A percentile compares a stretch with the other conserved stretches of the same genome.
phyloP scores from a whole-genome alignment of 2,888 invertebrate species.

The Cinara cedri region DNA sequence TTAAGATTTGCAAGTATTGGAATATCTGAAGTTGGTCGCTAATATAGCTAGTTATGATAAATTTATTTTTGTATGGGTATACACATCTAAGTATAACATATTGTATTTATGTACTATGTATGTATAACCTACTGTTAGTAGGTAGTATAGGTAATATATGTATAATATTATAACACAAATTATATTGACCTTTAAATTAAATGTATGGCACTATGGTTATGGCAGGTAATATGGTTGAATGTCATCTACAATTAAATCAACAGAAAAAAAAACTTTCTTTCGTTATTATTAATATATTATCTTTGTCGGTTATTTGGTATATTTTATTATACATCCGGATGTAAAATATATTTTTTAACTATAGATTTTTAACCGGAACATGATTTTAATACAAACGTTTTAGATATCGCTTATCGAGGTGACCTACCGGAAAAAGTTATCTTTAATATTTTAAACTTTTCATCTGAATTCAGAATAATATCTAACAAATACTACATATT shows the following conservation, averaged over 20 bases:
- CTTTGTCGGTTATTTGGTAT: not conserved
- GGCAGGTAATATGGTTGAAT: too few relatives aligned
- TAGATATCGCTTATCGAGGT: slow-evolving; percentile 29
- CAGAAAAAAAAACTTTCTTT: not conserved
- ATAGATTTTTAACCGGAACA: slow-evolving; percentile 3
- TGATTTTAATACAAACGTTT: not conserved
- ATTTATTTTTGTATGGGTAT: too few relatives aligned
- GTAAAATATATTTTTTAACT: not conserved
- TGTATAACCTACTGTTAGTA: not conserved
- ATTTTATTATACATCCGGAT: not conserved
- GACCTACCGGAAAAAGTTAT: slow-evolving; percentile 52
- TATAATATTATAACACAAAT: not conserved
- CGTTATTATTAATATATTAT: not conserved
- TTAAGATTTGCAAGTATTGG: too few relatives aligned
- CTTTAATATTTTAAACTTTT: not conserved
- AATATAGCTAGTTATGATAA: too few relatives aligned
- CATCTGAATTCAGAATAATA: not conserved
- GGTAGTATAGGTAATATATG: not conserved
- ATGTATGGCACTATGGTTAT: not conserved
- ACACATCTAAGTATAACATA: too few relatives aligned
- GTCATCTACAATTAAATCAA: too few relatives aligned
- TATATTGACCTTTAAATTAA: not conserved
- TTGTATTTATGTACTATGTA: too few relatives aligned
- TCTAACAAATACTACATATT: not conserved
- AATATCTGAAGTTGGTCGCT: too few relatives aligned